A percentile compares a stretch with the other conserved stretches of the same genome.
Evolutionary conservation across 2,113 vertebrate genomes (phyloP).

Genomic region (Pipra filicauda): DNA sequence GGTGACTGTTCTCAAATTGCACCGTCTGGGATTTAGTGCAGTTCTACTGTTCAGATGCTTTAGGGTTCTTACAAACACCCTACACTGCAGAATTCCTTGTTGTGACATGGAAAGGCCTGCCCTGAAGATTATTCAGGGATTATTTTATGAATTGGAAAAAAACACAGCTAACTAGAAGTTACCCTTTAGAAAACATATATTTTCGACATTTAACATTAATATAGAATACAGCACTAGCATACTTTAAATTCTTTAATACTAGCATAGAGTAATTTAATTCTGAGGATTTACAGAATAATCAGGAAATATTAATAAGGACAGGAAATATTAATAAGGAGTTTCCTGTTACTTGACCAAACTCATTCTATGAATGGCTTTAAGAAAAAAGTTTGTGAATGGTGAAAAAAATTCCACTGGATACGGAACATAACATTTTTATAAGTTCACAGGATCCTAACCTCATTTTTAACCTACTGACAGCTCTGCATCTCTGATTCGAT

Average conservation of each 20-base stretch:
- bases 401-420: neutral
- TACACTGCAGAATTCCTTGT: neutral
- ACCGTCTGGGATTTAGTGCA: neutral
- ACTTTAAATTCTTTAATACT: neutral
- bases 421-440: neutral
- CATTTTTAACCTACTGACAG: neutral
- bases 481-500: neutral
- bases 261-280: neutral
- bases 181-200: neutral
- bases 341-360: neutral
- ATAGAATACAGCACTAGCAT: neutral
- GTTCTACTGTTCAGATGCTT: neutral
- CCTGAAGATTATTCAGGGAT: neutral
- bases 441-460: neutral
- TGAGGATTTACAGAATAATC: neutral
- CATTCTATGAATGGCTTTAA: neutral
- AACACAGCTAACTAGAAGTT: neutral
- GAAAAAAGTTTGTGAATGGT: neutral
- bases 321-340: neutral
- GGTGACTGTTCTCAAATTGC: neutral
- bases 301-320: neutral
- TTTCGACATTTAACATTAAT: neutral
- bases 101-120: neutral
- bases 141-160: neutral
- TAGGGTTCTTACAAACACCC: neutral